Evolutionary conservation across 2,888 invertebrate genomes (phyloP), one percentile per base, ranked within the genome.

Genomic region (Troglohyphantes excavatus): DNA sequence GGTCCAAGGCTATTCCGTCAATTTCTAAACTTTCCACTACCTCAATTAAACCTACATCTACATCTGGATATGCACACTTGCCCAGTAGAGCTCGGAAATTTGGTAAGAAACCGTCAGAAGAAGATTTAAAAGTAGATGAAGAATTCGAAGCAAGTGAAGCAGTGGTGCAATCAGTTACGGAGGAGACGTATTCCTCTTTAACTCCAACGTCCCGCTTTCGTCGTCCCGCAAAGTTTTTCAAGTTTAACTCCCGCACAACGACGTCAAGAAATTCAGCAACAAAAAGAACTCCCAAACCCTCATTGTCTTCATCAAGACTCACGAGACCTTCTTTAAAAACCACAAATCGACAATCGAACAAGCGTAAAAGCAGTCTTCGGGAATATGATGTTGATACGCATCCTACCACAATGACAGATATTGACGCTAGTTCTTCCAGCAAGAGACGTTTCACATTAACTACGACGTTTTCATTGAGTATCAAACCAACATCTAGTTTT

Each of bases 121-220:
- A 79, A 23, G 43, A 46, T 27, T 19, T 26, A 17, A 83, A 90
- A 75, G n/a, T 26, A 9, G 90, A 90, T 19, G 90, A 90, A 26
- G 86, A 87, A 13, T 83, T 87, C 78, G 90, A 90, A 53, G 90
- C 83, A 7, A 90, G 90, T 78, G 90, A 90, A 72, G 87, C 90
- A 29, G 43, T 90, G 11, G 63, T 72, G 2, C 65, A 73, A 26
- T 76, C 82, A 23, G 67, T 90, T 23, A 90, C 90, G 2, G 67
- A 85, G 27, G 63, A 90, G 21, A 81, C 68, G 7, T 21, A 73
- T 46, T 23, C 26, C 2, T 84, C 68, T 13, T 7, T 63, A 9
- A 70, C 82, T 3, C 21, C 70, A 26, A 33, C 72, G 6, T 61
- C 73, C 17, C 75, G 85, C 2, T 73, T 83, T 13, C 23, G 81